Evolutionary conservation across 2,113 vertebrate species (phyloP), one percentile per base, ranked within the genome.

Genomic region (Forbesichthys agassizii): DNA sequence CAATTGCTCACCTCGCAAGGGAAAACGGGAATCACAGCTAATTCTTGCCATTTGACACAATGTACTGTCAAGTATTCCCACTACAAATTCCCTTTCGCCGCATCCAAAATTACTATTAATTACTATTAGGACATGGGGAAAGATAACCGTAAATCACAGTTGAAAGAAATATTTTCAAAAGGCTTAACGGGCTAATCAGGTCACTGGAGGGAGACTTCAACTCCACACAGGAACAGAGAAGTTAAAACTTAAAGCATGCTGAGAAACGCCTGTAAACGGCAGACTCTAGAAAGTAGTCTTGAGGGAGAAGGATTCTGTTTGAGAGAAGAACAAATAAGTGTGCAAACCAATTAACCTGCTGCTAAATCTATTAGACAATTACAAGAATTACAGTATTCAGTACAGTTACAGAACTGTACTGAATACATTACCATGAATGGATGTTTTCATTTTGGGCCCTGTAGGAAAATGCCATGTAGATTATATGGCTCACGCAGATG

Each of bases 271-370:
- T 27, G 27, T 27, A 27, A 27, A 27, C 71, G 72, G 79, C 53
- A 80, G 76, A 58, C 70, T 53, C n/a, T 33, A 27, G 33, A 59
- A 54, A 62, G 52, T 65, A 48, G 56, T 81, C 71, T 75, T 33
- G 1, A 9, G 59, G 72, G 71, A 72, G 59, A 73, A 53, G 5
- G 46, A 51, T 63, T 10, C 54, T 74, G 73, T 60, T 11, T 48
- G 20, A 51, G 73, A 80, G 71, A 81, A 80, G 66, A 64, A 14
- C 71, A 80, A 75, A 87, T 83, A 74, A 60, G 66, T 4, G 66
- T 84, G 56, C 49, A 65, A 75, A 67, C 64, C 68, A 85, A 85
- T 83, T 70, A 85, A 81, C 77, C 84, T 83, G 69, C 71, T 78
- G 68, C 70, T 71, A 62, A 78, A 80, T 78, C 66, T 69, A 70